These are phyloP conservation scores for Danaus melanippus DNA, from an alignment of 1,140 invertebrate genomes.

Conservation along the genomic window DNA sequence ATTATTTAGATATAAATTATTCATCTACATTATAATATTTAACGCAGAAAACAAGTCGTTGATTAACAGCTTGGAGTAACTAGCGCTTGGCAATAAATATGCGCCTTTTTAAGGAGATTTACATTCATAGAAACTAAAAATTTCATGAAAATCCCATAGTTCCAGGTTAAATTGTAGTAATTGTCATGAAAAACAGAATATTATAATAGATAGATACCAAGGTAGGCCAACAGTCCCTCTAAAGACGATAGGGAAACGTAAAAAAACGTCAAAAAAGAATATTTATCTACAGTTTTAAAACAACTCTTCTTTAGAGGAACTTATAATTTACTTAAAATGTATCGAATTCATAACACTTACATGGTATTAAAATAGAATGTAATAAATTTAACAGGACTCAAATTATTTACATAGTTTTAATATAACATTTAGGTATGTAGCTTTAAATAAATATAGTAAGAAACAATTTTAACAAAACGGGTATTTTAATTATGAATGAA, in stretches of 20 bases:
- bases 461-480: no score
- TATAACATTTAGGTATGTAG: constrained; percentile 16
- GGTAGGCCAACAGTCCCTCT: constrained; percentile 61
- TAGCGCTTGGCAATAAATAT: no score
- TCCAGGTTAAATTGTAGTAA: neutral
- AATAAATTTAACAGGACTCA: constrained; percentile 69
- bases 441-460: constrained; percentile 9
- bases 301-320: constrained; percentile 49
- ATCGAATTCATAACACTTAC: constrained; percentile 66
- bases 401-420: constrained; percentile 65
- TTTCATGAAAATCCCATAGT: no score
- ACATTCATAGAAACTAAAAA: no score
- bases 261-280: constrained; percentile 8
- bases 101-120: no score
- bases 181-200: constrained; percentile 16
- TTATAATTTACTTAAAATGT: constrained; percentile 54
- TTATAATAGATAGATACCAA: constrained; percentile 11
- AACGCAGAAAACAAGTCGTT: constrained; percentile 15
- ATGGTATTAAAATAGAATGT: constrained; percentile 69
- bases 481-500: no score
- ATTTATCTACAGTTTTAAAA: constrained; percentile 25
- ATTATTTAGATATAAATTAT: constrained; percentile 16
- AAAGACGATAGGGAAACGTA: constrained; percentile 40
- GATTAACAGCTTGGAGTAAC: neutral
- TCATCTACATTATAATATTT: constrained; percentile 21